Conservation (phyloP, 2,797 vertebrate genomes). For the Falco cherrug region DNA sequence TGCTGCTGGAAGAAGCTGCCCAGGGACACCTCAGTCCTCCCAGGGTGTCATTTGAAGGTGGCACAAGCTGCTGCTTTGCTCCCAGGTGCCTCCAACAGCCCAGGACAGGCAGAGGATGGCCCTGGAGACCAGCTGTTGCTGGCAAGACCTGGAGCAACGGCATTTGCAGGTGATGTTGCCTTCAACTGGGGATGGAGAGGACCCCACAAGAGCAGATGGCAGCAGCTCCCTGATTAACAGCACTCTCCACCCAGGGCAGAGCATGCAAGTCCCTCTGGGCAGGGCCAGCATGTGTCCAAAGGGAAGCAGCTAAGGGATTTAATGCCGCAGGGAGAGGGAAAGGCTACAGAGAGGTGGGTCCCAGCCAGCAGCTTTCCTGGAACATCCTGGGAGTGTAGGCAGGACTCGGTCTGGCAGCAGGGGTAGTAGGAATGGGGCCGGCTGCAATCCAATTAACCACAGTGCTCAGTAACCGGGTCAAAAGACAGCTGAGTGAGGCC, state of each 20-base stretch:
- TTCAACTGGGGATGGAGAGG: neutral
- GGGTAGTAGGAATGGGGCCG: neutral
- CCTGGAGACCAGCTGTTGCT: neutral
- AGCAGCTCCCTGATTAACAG: neutral
- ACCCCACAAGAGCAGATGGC: accelerated
- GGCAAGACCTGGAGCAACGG: neutral
- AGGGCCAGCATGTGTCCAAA: neutral
- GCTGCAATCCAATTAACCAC: neutral
- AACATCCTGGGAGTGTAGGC: neutral
- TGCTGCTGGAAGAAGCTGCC: neutral
- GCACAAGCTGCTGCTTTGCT: neutral
- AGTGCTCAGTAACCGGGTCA: neutral
- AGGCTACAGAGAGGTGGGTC: neutral
- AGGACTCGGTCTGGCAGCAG: neutral
- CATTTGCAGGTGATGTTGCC: neutral
- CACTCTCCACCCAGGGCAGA: neutral
- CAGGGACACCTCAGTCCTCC: neutral
- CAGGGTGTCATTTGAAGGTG: neutral
- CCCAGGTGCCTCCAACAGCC: neutral
- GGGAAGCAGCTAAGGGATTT: neutral
- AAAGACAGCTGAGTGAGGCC: neutral
- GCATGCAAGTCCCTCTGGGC: neutral
- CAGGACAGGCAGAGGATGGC: neutral
- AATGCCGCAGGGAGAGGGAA: neutral
- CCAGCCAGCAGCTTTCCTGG: neutral